Conservation (phyloP, 2,113 vertebrate species). For the Nymphicus hollandicus region DNA sequence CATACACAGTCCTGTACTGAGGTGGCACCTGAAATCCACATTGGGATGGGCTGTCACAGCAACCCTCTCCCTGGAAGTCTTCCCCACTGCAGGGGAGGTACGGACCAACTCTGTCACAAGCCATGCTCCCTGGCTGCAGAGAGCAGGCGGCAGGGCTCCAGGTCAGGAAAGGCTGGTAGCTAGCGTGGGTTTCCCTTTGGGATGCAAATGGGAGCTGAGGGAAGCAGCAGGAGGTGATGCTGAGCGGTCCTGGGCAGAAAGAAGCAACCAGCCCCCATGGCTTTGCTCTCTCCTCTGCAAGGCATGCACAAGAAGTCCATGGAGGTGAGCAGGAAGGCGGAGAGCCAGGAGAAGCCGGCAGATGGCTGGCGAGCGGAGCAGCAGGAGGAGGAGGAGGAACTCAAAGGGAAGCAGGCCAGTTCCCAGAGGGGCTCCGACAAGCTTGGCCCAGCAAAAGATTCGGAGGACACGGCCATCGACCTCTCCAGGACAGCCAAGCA, state of each 20-base stretch:
- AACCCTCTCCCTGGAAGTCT: background rate
- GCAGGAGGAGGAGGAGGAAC: constrained; percentile 54
- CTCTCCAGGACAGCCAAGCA: constrained; percentile 90
- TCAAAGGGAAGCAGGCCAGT: constrained; percentile 39
- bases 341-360: constrained; percentile 71
- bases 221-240: background rate
- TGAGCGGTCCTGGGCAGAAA: background rate
- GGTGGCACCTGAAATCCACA: background rate
- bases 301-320: constrained; percentile 96
- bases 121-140: background rate
- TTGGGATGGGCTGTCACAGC: background rate
- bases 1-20: background rate
- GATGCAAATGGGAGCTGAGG: background rate
- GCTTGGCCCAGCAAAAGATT: constrained; percentile 38
- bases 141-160: background rate
- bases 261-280: background rate
- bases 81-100: background rate
- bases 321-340: constrained; percentile 79
- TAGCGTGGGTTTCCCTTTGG: background rate
- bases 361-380: constrained; percentile 65
- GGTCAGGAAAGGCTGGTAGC: background rate
- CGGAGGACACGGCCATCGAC: constrained; percentile 85
- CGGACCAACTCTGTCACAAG: background rate
- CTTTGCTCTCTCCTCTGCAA: constrained; percentile 56
- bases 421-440: constrained; percentile 33